A percentile compares a stretch with the other conserved stretches of the same genome.
phyloP scores from a whole-genome alignment of 2,888 invertebrate species.

The Candidula unifasciata region DNA sequence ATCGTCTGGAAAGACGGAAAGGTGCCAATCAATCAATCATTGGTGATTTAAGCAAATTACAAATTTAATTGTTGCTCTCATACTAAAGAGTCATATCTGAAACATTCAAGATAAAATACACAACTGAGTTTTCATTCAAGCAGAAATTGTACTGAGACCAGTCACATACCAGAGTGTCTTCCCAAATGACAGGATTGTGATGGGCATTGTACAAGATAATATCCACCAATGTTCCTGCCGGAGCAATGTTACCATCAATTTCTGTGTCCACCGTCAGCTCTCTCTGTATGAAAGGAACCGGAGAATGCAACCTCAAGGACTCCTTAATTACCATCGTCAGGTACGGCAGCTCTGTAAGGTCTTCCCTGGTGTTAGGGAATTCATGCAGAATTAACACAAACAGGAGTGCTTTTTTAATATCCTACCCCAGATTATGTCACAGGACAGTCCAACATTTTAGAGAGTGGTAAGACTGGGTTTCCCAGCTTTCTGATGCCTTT shows the following conservation, averaged over 20 bases:
- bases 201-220: slow-evolving; percentile 68
- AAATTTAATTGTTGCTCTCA: no score
- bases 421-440: no score
- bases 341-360: slow-evolving; percentile 66
- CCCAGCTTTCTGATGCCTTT: no score
- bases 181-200: slow-evolving; percentile 69
- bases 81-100: no score
- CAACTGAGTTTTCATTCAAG: no score
- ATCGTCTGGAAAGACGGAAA: no score
- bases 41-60: no score
- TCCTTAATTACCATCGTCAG: slow-evolving; percentile 73
- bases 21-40: no score
- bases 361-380: slow-evolving; percentile 62
- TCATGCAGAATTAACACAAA: background rate
- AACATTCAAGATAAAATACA: no score
- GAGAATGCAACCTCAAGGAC: slow-evolving; percentile 65
- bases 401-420: no score
- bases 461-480: no score
- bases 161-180: slow-evolving; percentile 55
- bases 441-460: no score
- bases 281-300: slow-evolving; percentile 69
- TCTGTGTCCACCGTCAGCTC: slow-evolving; percentile 61
- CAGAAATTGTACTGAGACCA: background rate
- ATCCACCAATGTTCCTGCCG: slow-evolving; percentile 59
- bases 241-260: slow-evolving; percentile 65